These are phyloP conservation scores for Varanus salvator DNA, from an alignment of 2,113 vertebrate species.

Conservation along the genomic window DNA sequence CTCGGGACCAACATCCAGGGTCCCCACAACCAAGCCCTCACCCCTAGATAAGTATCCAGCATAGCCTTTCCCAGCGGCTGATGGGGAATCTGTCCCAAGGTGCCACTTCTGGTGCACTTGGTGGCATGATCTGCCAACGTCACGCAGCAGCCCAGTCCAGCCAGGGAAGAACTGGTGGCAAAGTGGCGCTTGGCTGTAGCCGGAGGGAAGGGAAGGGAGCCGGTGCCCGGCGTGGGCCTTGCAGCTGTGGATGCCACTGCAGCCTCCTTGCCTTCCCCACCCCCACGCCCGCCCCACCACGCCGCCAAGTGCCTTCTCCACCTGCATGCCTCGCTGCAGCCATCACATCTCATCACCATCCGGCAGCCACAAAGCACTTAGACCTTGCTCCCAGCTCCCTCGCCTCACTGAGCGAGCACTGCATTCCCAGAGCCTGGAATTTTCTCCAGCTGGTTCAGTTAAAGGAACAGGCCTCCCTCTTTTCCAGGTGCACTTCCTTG, in stretches of 20 bases:
- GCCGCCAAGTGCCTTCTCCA: constrained; percentile 78
- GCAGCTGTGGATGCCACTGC: not conserved
- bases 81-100: not conserved
- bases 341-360: constrained; percentile 70
- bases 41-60: no score
- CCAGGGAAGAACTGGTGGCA: not conserved
- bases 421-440: constrained; percentile 73
- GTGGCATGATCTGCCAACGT: not conserved
- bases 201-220: not conserved
- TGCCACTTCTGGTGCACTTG: not conserved
- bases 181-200: not conserved
- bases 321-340: constrained; percentile 72
- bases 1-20: no score
- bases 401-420: constrained; percentile 75
- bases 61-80: no score
- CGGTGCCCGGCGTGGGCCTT: not conserved
- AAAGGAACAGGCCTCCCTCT: not conserved
- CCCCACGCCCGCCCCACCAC: constrained; percentile 76
- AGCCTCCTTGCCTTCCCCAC: not conserved
- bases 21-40: no score
- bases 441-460: constrained; percentile 40
- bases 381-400: constrained; percentile 59
- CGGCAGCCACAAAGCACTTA: constrained; percentile 70
- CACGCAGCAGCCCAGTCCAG: not conserved
- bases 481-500: no score